Percentiles rank a stretch among this genome's conserved stretches.
Conservation (phyloP, 2,113 vertebrate genomes). For the Podarcis cretensis region DNA sequence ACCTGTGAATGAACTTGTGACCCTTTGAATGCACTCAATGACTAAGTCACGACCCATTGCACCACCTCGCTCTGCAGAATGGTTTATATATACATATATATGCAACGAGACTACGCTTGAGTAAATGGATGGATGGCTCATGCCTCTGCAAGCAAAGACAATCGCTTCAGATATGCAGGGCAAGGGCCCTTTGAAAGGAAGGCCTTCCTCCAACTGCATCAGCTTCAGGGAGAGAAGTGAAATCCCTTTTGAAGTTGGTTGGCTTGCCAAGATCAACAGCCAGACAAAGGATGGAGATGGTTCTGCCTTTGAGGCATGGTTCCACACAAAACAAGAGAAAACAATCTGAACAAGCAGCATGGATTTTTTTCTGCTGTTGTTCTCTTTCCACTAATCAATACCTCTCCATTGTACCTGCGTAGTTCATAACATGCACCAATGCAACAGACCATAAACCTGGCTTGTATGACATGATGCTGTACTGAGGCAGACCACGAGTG, state of each 20-base stretch:
- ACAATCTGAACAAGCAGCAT: conserved; percentile 3
- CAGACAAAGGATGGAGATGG: conserved; percentile 21
- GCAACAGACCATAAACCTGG: too few relatives aligned
- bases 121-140: background rate
- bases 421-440: background rate
- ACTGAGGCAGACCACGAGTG: background rate
- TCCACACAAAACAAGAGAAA: background rate
- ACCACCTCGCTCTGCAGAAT: background rate
- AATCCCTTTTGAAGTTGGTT: conserved; percentile 30
- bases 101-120: background rate
- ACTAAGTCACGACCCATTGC: background rate
- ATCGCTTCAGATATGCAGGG: conserved; percentile 8
- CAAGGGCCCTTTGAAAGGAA: conserved; percentile 30
- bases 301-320: background rate
- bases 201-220: conserved; percentile 14
- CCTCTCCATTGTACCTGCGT: background rate
- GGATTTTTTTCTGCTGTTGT: background rate
- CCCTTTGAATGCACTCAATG: too few relatives aligned
- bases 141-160: conserved; percentile 19
- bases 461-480: background rate
- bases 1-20: background rate
- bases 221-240: conserved; percentile 27
- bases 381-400: background rate
- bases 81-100: background rate
- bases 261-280: conserved; percentile 29